phyloP scores from a whole-genome alignment of 2,797 vertebrate species.

The Phoeniculus purpureus region DNA sequence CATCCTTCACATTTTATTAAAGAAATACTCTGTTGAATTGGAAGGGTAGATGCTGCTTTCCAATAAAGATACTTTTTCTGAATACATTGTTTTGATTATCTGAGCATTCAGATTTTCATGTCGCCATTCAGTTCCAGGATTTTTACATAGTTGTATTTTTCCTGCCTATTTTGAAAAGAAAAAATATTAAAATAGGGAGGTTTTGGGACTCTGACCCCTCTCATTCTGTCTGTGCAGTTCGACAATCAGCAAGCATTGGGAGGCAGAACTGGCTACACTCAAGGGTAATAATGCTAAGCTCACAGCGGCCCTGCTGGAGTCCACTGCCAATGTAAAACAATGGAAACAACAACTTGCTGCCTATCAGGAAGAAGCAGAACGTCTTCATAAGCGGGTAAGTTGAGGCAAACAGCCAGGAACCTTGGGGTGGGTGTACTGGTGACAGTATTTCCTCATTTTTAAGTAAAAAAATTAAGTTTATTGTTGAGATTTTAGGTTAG shows the following conservation, averaged over 20 bases:
- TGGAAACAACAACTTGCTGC: slow-evolving; percentile 98
- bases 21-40: neutral
- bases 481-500: neutral
- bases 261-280: slow-evolving; percentile 95
- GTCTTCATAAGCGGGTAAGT: slow-evolving; percentile 95
- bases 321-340: slow-evolving; percentile 98
- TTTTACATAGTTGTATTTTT: neutral
- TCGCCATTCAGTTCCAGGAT: neutral
- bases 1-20: neutral
- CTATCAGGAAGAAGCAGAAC: slow-evolving; percentile 97
- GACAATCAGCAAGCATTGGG: slow-evolving; percentile 98
- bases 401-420: neutral
- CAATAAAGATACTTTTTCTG: neutral
- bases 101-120: neutral
- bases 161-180: neutral
- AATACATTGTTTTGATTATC: neutral
- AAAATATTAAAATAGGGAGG: neutral
- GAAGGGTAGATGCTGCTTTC: neutral
- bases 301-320: slow-evolving; percentile 95
- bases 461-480: neutral
- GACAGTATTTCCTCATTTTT: neutral
- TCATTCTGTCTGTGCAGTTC: slow-evolving; percentile 82
- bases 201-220: neutral
- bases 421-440: neutral
- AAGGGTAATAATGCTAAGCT: slow-evolving; percentile 99